These are phyloP conservation scores for Drosophila subobscura DNA, from an alignment of 1,140 invertebrate genomes.

Conservation along the genomic window DNA sequence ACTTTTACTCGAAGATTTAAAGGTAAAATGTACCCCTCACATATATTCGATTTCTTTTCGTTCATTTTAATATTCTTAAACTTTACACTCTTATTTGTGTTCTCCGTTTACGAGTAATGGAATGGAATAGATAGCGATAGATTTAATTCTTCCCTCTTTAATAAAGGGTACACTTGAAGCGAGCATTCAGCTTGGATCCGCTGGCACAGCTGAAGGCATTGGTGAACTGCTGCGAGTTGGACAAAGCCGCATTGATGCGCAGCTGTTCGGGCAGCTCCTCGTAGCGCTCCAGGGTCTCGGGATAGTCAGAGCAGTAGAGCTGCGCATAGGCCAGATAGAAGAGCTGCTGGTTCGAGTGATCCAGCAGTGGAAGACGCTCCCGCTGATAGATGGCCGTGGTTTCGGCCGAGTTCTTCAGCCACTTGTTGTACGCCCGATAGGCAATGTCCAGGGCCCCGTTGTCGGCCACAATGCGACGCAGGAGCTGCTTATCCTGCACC, in stretches of 20 bases:
- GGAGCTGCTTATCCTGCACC: conserved; percentile 87
- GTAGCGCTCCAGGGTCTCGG: conserved; percentile 54
- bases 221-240: conserved; percentile 92
- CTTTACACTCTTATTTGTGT: no score
- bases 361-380: conserved; percentile 90
- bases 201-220: conserved; percentile 88
- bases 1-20: no score
- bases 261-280: conserved; percentile 87
- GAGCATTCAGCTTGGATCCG: conserved; percentile 91
- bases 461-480: conserved; percentile 93
- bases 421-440: conserved; percentile 90
- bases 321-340: conserved; percentile 97
- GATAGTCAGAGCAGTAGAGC: conserved; percentile 81
- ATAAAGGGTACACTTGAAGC: conserved; percentile 88
- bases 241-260: conserved; percentile 91
- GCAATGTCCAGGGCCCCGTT: conserved; percentile 96
- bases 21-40: no score
- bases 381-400: conserved; percentile 84
- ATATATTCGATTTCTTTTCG: no score
- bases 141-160: conserved; percentile 1
- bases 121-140: no score
- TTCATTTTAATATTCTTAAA: no score
- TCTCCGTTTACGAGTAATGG: no score
- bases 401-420: conserved; percentile 85
- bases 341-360: conserved; percentile 91